These are phyloP conservation scores for Lithobates pipiens DNA, from an alignment of 2,797 vertebrate genomes.

Conservation along the genomic window DNA sequence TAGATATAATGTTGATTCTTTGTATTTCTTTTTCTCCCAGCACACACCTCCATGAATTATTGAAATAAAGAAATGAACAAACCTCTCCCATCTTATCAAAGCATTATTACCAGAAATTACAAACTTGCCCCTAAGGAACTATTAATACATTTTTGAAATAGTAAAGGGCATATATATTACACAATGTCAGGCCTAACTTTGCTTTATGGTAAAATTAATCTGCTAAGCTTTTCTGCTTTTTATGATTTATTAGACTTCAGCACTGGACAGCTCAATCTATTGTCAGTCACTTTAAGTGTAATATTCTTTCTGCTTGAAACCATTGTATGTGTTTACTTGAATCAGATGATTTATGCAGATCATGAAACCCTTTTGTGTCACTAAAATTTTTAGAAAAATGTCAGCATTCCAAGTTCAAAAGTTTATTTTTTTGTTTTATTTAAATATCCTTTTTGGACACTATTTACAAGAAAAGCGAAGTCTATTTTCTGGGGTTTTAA, in stretches of 20 bases:
- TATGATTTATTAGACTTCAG: background rate
- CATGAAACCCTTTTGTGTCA: too few species aligned
- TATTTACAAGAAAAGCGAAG: conserved; percentile 45
- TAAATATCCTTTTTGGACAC: background rate
- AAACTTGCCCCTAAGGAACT: background rate
- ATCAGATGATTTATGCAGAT: background rate
- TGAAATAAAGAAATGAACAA: too few species aligned
- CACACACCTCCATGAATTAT: too few species aligned
- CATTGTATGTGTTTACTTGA: background rate
- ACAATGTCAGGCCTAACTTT: background rate
- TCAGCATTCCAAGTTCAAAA: background rate
- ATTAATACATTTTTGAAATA: background rate
- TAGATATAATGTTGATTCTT: too few species aligned
- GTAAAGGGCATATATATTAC: background rate
- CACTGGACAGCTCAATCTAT: conserved; percentile 29
- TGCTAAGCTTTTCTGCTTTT: background rate
- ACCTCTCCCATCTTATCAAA: too few species aligned
- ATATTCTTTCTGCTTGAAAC: too few species aligned
- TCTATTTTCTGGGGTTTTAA: conserved; percentile 23
- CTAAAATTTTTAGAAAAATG: too few species aligned
- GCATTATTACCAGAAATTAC: too few species aligned
- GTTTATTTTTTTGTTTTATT: background rate
- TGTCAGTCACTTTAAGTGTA: background rate
- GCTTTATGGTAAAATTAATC: background rate
- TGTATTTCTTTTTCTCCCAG: too few species aligned